phyloP scores from a whole-genome alignment of 2,888 invertebrate genomes.

The Macrosoma leucophasiata region DNA sequence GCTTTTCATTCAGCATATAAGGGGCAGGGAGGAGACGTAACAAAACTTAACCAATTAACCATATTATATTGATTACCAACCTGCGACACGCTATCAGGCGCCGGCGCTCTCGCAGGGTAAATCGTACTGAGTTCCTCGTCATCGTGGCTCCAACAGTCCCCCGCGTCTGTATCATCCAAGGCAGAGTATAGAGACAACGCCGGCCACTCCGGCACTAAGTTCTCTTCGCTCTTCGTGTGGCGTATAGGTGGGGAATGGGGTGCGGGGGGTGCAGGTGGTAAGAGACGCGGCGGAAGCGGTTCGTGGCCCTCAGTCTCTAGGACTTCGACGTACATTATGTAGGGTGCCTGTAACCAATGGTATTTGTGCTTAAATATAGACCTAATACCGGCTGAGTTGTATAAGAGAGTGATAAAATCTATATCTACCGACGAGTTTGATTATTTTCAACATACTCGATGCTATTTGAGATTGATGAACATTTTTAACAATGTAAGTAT shows the following conservation, averaged over 20 bases:
- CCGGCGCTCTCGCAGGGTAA: conserved; percentile 50
- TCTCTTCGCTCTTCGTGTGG: conserved; percentile 96
- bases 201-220: conserved; percentile 79
- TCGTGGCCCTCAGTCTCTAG: conserved; percentile 85
- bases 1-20: too few relatives aligned
- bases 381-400: too few relatives aligned
- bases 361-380: too few relatives aligned
- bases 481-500: too few relatives aligned
- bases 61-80: conserved; percentile 63
- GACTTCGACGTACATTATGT: conserved; percentile 98
- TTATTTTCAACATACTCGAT: too few relatives aligned
- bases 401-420: too few relatives aligned
- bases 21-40: too few relatives aligned
- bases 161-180: conserved; percentile 59
- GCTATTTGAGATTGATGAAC: too few relatives aligned
- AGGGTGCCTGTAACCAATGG: conserved; percentile 90
- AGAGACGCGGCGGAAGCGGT: conserved; percentile 91
- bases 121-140: conserved; percentile 88
- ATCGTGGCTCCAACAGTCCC: conserved; percentile 95
- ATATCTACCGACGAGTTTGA: too few relatives aligned
- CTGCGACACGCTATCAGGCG: conserved; percentile 84
- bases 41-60: too few relatives aligned
- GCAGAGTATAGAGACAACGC: conserved; percentile 60
- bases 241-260: conserved; percentile 82
- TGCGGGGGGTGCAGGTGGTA: conserved; percentile 85